Percentiles rank a stretch among this genome's conserved stretches.
Evolutionary conservation across 2,888 invertebrate species (phyloP).

Genomic region (Graphium colonna): DNA sequence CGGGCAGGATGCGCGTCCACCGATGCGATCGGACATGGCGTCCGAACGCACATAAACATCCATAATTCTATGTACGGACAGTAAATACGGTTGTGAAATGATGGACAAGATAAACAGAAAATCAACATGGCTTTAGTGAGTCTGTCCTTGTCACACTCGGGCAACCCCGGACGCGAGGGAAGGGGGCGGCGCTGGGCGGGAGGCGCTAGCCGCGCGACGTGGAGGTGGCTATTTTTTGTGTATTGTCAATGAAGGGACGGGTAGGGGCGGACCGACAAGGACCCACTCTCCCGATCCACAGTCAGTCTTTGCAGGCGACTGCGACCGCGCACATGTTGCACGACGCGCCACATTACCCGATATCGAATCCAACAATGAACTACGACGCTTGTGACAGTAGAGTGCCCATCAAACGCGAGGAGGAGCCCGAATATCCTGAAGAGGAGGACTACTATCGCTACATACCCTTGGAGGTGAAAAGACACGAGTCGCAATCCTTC

Average conservation of each 20-base stretch:
- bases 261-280: conserved; percentile 65
- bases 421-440: conserved; percentile 56
- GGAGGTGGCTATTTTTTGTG: conserved; percentile 74
- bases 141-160: conserved; percentile 51
- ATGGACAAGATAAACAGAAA: conserved; percentile 73
- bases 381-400: conserved; percentile 60
- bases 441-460: conserved; percentile 69
- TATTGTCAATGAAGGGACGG: conserved; percentile 77
- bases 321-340: conserved; percentile 52
- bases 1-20: conserved; percentile 55
- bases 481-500: conserved; percentile 52
- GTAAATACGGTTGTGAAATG: conserved; percentile 63
- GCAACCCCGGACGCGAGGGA: conserved; percentile 34
- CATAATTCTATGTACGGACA: conserved; percentile 37
- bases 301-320: conserved; percentile 51
- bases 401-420: conserved; percentile 67
- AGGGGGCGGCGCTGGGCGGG: conserved; percentile 49
- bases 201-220: conserved; percentile 42
- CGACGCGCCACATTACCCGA: conserved; percentile 31
- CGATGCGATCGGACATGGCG: conserved; percentile 65
- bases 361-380: conserved; percentile 52
- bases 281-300: conserved; percentile 30
- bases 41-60: conserved; percentile 46
- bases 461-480: conserved; percentile 57
- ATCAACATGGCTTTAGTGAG: conserved; percentile 42